These are phyloP conservation scores for Amiota mariae DNA, from an alignment of 2,888 invertebrate species.

Conservation along the genomic window DNA sequence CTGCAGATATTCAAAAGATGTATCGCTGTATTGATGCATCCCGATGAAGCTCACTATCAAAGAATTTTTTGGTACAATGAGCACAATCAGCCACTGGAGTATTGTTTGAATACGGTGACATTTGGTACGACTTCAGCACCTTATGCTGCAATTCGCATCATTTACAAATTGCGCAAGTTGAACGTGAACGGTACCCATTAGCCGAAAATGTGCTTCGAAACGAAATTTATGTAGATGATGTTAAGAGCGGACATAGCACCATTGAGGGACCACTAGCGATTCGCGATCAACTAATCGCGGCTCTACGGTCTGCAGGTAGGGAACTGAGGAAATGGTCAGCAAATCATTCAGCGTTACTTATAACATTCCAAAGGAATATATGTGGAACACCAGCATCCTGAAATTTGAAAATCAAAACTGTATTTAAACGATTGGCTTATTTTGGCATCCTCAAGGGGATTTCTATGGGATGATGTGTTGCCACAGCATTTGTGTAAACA, in stretches of 20 bases:
- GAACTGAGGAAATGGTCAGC: constrained; percentile 19
- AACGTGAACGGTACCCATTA: not conserved
- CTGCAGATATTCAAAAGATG: not conserved
- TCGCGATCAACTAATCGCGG: constrained; percentile 2
- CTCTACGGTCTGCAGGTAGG: not conserved
- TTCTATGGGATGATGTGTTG: not conserved
- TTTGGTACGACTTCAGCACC: constrained; percentile 1
- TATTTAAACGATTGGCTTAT: not conserved
- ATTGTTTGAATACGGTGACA: constrained; percentile 1
- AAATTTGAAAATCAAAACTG: not conserved
- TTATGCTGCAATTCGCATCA: not conserved
- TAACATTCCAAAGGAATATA: not conserved
- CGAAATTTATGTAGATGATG: too few species aligned
- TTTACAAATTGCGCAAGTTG: not conserved
- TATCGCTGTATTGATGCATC: not conserved
- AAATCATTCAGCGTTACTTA: not conserved
- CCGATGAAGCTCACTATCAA: too few species aligned
- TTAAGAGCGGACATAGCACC: constrained; percentile 5
- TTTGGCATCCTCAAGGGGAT: constrained; percentile 17
- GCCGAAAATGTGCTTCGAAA: not conserved
- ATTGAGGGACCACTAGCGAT: not conserved
- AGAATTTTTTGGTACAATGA: not conserved
- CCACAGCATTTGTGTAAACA: not conserved
- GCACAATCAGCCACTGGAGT: not conserved
- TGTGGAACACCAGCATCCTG: not conserved